phyloP scores from a whole-genome alignment of 2,113 vertebrate genomes.

The Barnardius zonarius region DNA sequence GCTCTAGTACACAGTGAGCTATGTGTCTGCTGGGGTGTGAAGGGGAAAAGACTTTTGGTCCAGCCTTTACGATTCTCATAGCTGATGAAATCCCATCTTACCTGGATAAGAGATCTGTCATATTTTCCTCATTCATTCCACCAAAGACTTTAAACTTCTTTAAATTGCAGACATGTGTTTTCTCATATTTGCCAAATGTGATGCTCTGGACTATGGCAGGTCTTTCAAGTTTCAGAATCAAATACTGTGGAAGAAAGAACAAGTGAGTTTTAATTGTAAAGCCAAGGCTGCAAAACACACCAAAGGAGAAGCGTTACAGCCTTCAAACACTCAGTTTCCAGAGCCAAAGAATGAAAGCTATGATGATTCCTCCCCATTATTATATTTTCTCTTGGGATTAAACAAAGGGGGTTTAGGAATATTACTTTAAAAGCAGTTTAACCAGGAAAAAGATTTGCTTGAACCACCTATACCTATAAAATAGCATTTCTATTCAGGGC shows the following conservation, averaged over 20 bases:
- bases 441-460: not conserved
- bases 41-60: slow-evolving; percentile 14
- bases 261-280: slow-evolving; percentile 1
- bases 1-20: not conserved
- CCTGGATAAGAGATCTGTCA: slow-evolving; percentile 98
- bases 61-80: not conserved
- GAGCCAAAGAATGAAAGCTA: not conserved
- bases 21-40: not conserved
- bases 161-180: slow-evolving; percentile 98
- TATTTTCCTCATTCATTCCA: slow-evolving; percentile 99
- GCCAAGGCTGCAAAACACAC: not conserved
- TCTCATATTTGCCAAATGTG: slow-evolving; percentile 98
- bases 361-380: not conserved
- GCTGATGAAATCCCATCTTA: slow-evolving; percentile 60
- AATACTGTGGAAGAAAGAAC: slow-evolving; percentile 79
- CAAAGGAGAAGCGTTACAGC: not conserved
- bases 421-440: not conserved
- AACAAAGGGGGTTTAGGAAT: not conserved
- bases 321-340: not conserved
- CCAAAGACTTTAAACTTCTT: slow-evolving; percentile 99
- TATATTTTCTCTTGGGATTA: not conserved
- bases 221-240: slow-evolving; percentile 96
- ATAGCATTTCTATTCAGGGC: slow-evolving; percentile 19
- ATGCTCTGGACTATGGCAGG: slow-evolving; percentile 97
- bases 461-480: not conserved